These are phyloP conservation scores for Phaethornis superciliosus DNA, from an alignment of 2,113 vertebrate species.

Conservation along the genomic window DNA sequence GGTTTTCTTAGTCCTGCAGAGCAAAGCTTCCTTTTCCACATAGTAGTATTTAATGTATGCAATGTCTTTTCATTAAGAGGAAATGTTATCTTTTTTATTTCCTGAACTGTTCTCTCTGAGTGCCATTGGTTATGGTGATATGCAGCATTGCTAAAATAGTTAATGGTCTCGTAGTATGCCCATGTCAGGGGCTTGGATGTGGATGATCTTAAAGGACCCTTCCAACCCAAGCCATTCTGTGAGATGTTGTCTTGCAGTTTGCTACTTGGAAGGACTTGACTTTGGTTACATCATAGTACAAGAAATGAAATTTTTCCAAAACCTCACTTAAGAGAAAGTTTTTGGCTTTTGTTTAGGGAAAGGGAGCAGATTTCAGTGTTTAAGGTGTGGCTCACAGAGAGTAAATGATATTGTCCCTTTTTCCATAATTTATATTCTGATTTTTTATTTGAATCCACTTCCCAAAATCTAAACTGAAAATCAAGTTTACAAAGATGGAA, in stretches of 20 bases:
- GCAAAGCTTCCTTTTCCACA: neutral
- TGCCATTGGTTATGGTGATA: neutral
- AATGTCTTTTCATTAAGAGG: constrained; percentile 18
- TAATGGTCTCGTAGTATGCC: neutral
- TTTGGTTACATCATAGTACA: neutral
- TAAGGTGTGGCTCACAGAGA: neutral
- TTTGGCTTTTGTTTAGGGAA: neutral
- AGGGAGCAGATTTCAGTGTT: neutral
- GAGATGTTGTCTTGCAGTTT: neutral
- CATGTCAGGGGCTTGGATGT: no score
- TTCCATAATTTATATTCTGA: neutral
- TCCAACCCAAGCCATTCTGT: no score
- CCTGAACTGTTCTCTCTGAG: neutral
- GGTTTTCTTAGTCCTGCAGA: neutral
- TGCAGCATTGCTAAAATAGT: neutral
- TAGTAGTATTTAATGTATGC: neutral
- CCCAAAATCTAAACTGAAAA: neutral
- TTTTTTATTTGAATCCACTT: neutral
- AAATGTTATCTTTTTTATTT: constrained; percentile 30
- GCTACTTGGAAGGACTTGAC: neutral
- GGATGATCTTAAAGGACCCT: no score
- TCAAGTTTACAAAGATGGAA: neutral
- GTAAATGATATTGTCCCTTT: neutral
- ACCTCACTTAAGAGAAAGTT: neutral
- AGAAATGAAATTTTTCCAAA: neutral